Base-by-base conservation (phyloP, 2,888 invertebrate species). In the Cerceris ruficornis region DNA sequence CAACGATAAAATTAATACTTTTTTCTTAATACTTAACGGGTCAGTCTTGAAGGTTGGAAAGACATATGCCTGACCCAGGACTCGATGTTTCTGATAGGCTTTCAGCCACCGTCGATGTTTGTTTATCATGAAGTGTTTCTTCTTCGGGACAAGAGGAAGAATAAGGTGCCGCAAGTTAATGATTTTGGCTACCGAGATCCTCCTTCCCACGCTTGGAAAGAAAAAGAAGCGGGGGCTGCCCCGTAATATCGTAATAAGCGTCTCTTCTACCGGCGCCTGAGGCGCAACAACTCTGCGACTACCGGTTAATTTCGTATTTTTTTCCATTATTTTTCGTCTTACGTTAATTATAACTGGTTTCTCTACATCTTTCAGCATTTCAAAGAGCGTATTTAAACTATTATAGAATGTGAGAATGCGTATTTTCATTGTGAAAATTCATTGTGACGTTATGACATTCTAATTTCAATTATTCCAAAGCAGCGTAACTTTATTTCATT, bases 211-310 rank as follows among this genome's bases (percentile, higher is more conserved):
- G 28, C 52, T 14, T 39, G 39, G 7, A 55, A 14, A 7, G 17
- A 39, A 28, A 9, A 15, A 46, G 42, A 57, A 55, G 39, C 15
- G 62, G 46, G 62, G 39, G 15, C 7, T 15, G 41, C 54, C 43
- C 14, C 43, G 14, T 52, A 54, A 65, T 39, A 50, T 14, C 52
- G 59, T 59, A 66, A 71, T 71, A 65, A 65, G 58, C 14, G 46
- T 50, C 42, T 59, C 15, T 59, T 41, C 39, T 58, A 39, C 55
- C 49, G 57, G 46, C 49, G 64, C 49, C 17, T 2, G 7, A 28
- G 57, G 66, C 57, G 28, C 28, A 14, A 7, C 9, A 62, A n/a
- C n/a, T n/a, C 52, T 11, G 9, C 7, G 14, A 7, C 14, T n/a
- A 2, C 52, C 52, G 7, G 11, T 11, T 52, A 52, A 52, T 52